Base-by-base conservation (phyloP, 2,113 vertebrate species). In the Aplodontia rufa region DNA sequence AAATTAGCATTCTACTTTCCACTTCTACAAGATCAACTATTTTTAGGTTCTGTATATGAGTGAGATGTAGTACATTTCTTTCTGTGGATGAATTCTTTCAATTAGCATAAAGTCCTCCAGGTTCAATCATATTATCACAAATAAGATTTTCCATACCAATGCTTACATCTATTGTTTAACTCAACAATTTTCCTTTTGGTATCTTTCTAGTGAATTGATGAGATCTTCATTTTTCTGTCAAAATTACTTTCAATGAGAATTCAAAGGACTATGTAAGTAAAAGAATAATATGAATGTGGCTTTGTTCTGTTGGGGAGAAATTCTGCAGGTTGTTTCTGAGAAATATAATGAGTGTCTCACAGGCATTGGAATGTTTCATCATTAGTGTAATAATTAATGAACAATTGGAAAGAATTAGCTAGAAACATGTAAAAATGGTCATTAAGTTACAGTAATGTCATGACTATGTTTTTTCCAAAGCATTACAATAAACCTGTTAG, bases 401-500 rank as follows among this genome's bases (percentile, higher is more conserved):
- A 79, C 66, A 10, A 71, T 66, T 76, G 75, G 12, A 51, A 2
- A 64, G 22, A 19, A 71, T n/a, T 32, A 8, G 5, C 66, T 47
- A 58, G 58, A 93, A 91, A 78, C 47, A 28, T 55, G 40, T n/a
- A 71, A 58, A 90, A 83, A 40, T 5, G 3, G 2, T 51, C 28
- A 64, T 32, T 24, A 37, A 22, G 19, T 81, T 71, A 88, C 16
- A 81, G 26, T 71, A 26, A 68, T 49, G 3, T 42, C 24, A 2
- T 19, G 28, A 49, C 37, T 47, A 20, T 0, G 13, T 26, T 4
- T 32, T 45, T 53, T 2, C 12, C 26, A 85, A 86, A 88, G 24
- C 3, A 35, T 20, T 68, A 24, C 45, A 84, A 28, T n/a, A 24
- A 47, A 8, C 0, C 6, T 24, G 6, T 9, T 45, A 0, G 9